Evolutionary conservation across 92 coral and sea anemone genomes (phyloP).

Genomic region (Bergia sp.): DNA sequence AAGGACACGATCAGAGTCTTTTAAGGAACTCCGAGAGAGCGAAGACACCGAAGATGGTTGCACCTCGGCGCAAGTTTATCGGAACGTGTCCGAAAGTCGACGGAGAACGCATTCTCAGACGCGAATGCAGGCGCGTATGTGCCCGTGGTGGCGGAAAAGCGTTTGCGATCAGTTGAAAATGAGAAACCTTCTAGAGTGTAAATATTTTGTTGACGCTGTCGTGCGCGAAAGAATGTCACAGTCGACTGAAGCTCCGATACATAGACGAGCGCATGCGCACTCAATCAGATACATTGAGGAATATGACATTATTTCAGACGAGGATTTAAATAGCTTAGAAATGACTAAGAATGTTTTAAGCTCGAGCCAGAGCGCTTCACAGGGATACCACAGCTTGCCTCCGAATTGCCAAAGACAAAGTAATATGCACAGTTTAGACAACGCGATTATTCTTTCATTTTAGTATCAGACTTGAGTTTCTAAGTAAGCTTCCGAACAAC

Average conservation of each 20-base stretch:
- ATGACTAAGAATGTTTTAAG: conserved; percentile 42
- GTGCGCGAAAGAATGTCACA: conserved; percentile 72
- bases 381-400: conserved; percentile 82
- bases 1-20: conserved; percentile 45
- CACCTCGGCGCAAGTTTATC: neutral
- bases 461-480: neutral
- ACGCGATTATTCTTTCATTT: neutral
- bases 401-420: conserved; percentile 1
- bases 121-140: conserved; percentile 36
- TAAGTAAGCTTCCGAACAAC: neutral
- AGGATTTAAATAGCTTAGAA: conserved; percentile 62
- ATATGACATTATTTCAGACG: conserved; percentile 87
- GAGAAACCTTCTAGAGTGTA: conserved; percentile 87
- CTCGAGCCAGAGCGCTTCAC: conserved; percentile 70
- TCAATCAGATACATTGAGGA: conserved; percentile 61
- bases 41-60: conserved; percentile 34
- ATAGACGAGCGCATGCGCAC: conserved; percentile 17
- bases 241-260: conserved; percentile 55
- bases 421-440: neutral
- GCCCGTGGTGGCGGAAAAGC: conserved; percentile 79
- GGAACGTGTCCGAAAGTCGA: neutral
- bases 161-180: conserved; percentile 72
- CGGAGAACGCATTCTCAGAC: conserved; percentile 61
- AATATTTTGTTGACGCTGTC: conserved; percentile 82
- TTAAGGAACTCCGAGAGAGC: conserved; percentile 26